A percentile compares a stretch with the other conserved stretches of the same genome.
These are phyloP conservation scores for Idris sp. DNA, from an alignment of 1,140 invertebrate genomes.

Conservation along the genomic window DNA sequence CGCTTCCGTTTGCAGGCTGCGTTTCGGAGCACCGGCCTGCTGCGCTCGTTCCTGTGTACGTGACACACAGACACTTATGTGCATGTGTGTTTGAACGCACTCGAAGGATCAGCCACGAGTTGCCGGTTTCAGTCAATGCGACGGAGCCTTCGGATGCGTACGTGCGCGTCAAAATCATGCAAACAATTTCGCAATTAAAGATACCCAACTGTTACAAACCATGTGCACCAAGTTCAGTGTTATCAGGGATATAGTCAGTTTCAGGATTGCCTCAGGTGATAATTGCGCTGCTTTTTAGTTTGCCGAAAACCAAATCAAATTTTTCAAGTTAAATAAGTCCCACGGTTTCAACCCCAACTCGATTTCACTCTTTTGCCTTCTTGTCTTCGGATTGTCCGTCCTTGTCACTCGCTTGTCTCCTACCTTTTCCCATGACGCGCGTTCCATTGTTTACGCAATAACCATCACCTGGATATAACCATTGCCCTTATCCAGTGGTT, in stretches of 20 bases:
- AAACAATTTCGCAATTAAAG: not conserved
- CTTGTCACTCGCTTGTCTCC: constrained; percentile 9
- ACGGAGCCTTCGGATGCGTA: constrained; percentile 67
- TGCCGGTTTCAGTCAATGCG: constrained; percentile 71
- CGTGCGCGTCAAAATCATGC: constrained; percentile 16
- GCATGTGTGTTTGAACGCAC: constrained; percentile 16
- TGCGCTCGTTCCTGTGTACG: constrained; percentile 3
- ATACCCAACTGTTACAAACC: not conserved
- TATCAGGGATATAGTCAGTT: constrained; percentile 68
- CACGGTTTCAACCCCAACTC: constrained; percentile 33
- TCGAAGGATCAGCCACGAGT: constrained; percentile 33
- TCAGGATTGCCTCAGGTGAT: constrained; percentile 72
- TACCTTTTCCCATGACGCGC: constrained; percentile 58
- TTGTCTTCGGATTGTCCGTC: constrained; percentile 7
- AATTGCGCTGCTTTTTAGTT: not conserved
- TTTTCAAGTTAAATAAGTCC: constrained; percentile 7
- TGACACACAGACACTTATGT: not conserved
- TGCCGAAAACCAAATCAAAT: not conserved
- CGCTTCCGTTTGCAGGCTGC: constrained; percentile 61
- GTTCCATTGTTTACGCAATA: constrained; percentile 71
- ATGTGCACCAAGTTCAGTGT: constrained; percentile 70
- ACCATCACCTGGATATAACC: constrained; percentile 60
- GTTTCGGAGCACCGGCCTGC: constrained; percentile 40
- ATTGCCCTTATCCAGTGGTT: constrained; percentile 35
- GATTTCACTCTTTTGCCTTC: constrained; percentile 15